Percentiles rank a stretch among this genome's conserved stretches.
Conservation (phyloP, 1,140 invertebrate species). For the Neoseiulus cucumeris region DNA sequence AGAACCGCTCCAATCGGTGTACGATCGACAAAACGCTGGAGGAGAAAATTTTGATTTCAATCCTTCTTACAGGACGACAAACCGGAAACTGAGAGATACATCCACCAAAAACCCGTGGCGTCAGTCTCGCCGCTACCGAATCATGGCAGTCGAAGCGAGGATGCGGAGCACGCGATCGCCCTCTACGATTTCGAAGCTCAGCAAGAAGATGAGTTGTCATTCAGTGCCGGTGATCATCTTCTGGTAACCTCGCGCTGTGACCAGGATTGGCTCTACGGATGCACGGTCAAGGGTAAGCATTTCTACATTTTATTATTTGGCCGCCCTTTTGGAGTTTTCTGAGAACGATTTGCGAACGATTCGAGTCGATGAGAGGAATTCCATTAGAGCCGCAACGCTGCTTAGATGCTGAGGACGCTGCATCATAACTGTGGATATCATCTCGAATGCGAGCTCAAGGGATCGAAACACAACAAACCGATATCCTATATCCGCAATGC, state of each 20-base stretch:
- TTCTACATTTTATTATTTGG: too few species aligned
- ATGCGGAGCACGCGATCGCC: neutral
- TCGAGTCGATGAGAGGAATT: too few species aligned
- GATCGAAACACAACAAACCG: too few species aligned
- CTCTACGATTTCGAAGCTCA: conserved; percentile 8
- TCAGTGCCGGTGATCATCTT: neutral
- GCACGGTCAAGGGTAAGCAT: neutral
- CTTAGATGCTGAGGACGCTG: too few species aligned
- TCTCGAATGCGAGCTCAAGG: too few species aligned
- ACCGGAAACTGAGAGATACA: neutral
- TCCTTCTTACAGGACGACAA: neutral
- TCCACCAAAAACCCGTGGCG: neutral
- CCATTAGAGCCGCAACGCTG: too few species aligned
- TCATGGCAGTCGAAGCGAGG: neutral
- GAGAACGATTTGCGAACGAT: too few species aligned
- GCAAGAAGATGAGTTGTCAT: neutral
- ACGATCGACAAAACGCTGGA: too few species aligned
- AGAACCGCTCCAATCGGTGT: too few species aligned
- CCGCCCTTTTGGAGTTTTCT: too few species aligned
- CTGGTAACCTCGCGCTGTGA: neutral
- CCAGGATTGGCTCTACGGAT: conserved; percentile 2
- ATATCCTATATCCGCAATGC: too few species aligned
- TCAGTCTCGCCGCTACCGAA: neutral
- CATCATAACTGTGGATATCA: too few species aligned
- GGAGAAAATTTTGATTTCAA: neutral